A percentile compares a stretch with the other conserved stretches of the same genome.
Evolutionary conservation across 1,140 invertebrate species (phyloP).

Genomic region (Phymorhynchus buccinoides): DNA sequence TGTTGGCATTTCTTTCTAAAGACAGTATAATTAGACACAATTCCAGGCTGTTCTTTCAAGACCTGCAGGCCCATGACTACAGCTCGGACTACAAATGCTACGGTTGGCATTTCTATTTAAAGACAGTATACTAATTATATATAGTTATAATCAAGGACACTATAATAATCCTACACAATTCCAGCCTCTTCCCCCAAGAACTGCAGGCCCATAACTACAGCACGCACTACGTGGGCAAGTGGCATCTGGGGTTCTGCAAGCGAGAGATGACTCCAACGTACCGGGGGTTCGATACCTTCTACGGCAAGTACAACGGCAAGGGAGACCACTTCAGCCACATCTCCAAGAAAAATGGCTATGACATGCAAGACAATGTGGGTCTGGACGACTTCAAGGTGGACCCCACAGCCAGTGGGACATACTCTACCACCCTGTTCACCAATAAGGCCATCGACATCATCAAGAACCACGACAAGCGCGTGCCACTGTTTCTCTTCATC

Average conservation of each 20-base stretch:
- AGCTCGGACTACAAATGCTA: too few relatives aligned
- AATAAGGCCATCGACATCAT: neutral
- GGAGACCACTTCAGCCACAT: constrained; percentile 53
- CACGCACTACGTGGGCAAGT: constrained; percentile 72
- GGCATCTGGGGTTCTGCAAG: constrained; percentile 73
- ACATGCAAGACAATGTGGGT: constrained; percentile 48
- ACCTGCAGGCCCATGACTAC: too few relatives aligned
- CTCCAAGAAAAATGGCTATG: constrained; percentile 49
- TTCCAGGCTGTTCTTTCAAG: too few relatives aligned
- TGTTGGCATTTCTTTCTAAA: too few relatives aligned
- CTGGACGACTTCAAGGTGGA: constrained; percentile 19
- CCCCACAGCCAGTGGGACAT: constrained; percentile 44
- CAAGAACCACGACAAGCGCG: neutral
- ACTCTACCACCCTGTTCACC: constrained; percentile 64
- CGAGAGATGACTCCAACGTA: constrained; percentile 64
- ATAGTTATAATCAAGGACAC: too few relatives aligned
- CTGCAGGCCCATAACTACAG: constrained; percentile 63
- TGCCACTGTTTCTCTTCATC: constrained; percentile 64
- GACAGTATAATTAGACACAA: too few relatives aligned
- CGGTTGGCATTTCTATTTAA: too few relatives aligned
- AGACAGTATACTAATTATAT: too few relatives aligned
- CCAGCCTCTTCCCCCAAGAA: constrained; percentile 64
- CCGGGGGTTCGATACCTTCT: constrained; percentile 72
- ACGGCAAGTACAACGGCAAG: constrained; percentile 58
- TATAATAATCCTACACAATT: too few relatives aligned